A percentile compares a stretch with the other conserved stretches of the same genome.
These are phyloP conservation scores for Platichthys stellatus DNA, from an alignment of 2,113 vertebrate species.

Conservation along the genomic window DNA sequence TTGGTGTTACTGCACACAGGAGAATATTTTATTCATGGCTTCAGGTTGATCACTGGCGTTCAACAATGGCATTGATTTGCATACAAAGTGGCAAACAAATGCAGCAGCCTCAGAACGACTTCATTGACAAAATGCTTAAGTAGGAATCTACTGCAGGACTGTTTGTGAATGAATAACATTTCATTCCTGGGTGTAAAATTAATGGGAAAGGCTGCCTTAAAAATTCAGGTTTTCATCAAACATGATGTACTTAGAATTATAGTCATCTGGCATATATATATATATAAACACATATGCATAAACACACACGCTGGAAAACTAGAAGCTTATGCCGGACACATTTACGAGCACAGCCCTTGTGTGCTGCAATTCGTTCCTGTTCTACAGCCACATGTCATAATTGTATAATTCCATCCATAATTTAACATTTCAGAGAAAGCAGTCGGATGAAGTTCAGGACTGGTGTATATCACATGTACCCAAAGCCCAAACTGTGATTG, in stretches of 20 bases:
- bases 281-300: too few species aligned
- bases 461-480: not conserved
- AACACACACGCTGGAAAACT: not conserved
- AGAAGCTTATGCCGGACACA: not conserved
- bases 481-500: not conserved
- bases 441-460: not conserved
- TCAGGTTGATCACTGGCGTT: constrained; percentile 65
- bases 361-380: constrained; percentile 7
- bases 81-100: constrained; percentile 76
- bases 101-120: constrained; percentile 47
- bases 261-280: not conserved
- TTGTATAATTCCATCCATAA: constrained; percentile 38
- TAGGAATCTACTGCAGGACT: constrained; percentile 40
- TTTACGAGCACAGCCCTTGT: not conserved
- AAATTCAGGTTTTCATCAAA: constrained; percentile 14
- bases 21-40: constrained; percentile 73
- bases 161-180: constrained; percentile 47
- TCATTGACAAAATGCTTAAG: constrained; percentile 62
- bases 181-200: constrained; percentile 26
- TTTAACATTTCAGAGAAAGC: constrained; percentile 24
- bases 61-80: constrained; percentile 69
- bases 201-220: not conserved
- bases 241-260: constrained; percentile 12
- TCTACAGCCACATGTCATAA: constrained; percentile 9
- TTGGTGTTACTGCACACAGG: constrained; percentile 27